phyloP scores from a whole-genome alignment of 2,797 vertebrate species.

The Iguana delicatissima region DNA sequence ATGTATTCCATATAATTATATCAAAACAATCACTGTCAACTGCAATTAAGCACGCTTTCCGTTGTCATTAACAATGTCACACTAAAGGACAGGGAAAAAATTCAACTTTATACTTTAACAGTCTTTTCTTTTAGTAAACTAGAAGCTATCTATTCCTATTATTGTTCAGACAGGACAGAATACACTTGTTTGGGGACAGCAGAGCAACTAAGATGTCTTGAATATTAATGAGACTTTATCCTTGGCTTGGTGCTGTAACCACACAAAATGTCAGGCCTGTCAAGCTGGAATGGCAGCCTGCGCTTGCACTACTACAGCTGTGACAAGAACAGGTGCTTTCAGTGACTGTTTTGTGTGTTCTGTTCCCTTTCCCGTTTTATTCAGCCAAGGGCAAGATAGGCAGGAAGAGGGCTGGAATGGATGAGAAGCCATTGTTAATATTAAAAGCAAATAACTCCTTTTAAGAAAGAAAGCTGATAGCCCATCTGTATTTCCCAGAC shows the following conservation, averaged over 20 bases:
- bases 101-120: constrained; percentile 2
- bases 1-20: not conserved
- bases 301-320: not conserved
- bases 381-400: constrained; percentile 5
- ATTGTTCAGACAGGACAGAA: not conserved
- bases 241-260: not conserved
- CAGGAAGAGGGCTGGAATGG: not conserved
- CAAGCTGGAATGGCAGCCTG: not conserved
- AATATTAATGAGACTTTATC: not conserved
- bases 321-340: not conserved
- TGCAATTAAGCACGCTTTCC: constrained; percentile 10
- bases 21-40: constrained; percentile 16
- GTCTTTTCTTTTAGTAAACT: constrained; percentile 4
- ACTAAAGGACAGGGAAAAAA: not conserved
- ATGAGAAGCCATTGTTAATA: constrained; percentile 22
- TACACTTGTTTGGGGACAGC: not conserved
- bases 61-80: not conserved
- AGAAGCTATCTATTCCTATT: constrained; percentile 7
- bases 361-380: constrained; percentile 11
- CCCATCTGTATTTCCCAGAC: not conserved
- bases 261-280: not conserved
- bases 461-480: constrained; percentile 25
- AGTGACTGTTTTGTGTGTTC: constrained; percentile 6
- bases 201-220: not conserved
- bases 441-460: constrained; percentile 11